Conservation (phyloP, 2,888 invertebrate species). For the Zygothrica quintamaculata region DNA sequence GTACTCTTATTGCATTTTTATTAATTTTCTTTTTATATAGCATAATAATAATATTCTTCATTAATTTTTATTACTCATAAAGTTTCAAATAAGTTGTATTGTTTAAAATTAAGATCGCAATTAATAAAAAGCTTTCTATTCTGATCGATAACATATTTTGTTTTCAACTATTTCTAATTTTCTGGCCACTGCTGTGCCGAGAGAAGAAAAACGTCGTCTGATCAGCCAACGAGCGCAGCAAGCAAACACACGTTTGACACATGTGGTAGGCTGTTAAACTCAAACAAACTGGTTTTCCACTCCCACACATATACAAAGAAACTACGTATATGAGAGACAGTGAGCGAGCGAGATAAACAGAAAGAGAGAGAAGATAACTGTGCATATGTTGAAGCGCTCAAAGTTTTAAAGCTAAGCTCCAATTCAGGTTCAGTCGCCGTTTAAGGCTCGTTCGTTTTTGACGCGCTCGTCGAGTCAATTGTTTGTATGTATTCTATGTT, state of each 20-base stretch:
- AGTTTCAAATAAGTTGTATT: too few species aligned
- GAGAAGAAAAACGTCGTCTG: constrained; percentile 25
- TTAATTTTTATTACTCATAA: too few species aligned
- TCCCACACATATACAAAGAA: constrained; percentile 58
- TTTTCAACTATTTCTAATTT: too few species aligned
- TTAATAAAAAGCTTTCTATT: too few species aligned
- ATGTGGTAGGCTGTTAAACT: constrained; percentile 49
- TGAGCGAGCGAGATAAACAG: too few species aligned
- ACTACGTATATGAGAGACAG: constrained; percentile 11
- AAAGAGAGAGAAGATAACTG: neutral
- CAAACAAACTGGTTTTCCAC: constrained; percentile 73
- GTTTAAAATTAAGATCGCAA: too few species aligned
- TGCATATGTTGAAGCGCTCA: constrained; percentile 32
- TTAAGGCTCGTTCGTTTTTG: constrained; percentile 59
- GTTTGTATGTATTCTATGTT: constrained; percentile 8
- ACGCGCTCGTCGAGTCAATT: constrained; percentile 44
- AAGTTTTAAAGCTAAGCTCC: constrained; percentile 54
- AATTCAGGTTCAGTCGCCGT: constrained; percentile 57
- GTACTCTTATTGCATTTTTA: too few species aligned
- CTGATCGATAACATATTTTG: too few species aligned
- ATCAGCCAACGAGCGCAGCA: constrained; percentile 42
- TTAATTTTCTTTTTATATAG: too few species aligned
- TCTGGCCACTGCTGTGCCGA: neutral
- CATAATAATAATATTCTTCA: too few species aligned
- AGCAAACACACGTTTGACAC: constrained; percentile 44